phyloP scores from a whole-genome alignment of 2,888 invertebrate species.

The Orchesellides sinensis region DNA sequence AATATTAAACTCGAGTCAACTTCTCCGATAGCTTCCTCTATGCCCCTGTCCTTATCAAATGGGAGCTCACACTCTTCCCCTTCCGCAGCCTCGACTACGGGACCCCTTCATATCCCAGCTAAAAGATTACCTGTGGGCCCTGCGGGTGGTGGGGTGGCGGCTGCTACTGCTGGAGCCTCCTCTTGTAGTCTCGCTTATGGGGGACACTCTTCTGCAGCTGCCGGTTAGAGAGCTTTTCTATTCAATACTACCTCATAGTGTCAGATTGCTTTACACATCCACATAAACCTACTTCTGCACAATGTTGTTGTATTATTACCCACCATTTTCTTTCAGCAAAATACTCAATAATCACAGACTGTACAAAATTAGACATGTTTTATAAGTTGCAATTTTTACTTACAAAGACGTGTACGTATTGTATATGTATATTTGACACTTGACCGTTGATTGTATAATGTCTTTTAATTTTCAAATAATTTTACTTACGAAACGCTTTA shows the following conservation, averaged over 20 bases:
- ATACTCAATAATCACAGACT: no score
- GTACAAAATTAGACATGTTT: no score
- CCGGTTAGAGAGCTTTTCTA: conserved; percentile 65
- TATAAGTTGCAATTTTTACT: no score
- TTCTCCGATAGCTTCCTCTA: conserved; percentile 67
- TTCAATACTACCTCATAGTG: conserved; percentile 53
- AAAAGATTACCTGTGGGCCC: conserved; percentile 69
- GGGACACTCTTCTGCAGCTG: conserved; percentile 69
- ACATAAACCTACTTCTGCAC: not conserved
- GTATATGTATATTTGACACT: no score
- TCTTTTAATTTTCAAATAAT: no score
- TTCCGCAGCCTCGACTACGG: conserved; percentile 56
- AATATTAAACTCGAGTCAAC: conserved; percentile 70
- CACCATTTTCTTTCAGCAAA: no score
- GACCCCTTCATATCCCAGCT: conserved; percentile 74
- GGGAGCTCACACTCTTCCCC: conserved; percentile 69
- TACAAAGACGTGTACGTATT: no score
- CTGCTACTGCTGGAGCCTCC: conserved; percentile 57
- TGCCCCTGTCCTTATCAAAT: conserved; percentile 66
- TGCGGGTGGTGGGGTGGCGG: conserved; percentile 63
- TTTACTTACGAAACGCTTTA: no score
- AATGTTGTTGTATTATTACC: no score
- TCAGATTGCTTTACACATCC: not conserved
- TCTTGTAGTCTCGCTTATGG: conserved; percentile 70
- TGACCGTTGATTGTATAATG: no score